phyloP scores from a whole-genome alignment of 2,797 vertebrate genomes.

The Acanthurus leucopareius region DNA sequence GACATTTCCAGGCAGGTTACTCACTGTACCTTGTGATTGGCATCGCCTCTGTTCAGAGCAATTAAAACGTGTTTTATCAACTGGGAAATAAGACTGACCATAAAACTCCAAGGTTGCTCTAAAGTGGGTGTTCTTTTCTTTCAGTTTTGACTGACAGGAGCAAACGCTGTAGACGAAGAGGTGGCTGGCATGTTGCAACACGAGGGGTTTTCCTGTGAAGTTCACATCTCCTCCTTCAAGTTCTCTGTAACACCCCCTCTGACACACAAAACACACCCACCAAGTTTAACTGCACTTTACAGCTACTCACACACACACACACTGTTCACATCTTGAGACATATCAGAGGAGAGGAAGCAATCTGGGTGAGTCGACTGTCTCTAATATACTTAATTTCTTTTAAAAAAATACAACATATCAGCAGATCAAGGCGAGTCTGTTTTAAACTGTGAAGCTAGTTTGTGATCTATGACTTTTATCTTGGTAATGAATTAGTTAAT shows the following conservation, averaged over 20 bases:
- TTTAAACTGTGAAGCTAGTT: slow-evolving; percentile 1
- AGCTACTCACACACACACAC: not conserved
- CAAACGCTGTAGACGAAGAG: fast-evolving
- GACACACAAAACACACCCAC: not conserved
- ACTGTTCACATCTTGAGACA: not conserved
- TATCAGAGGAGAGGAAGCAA: not conserved
- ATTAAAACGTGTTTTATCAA: not conserved
- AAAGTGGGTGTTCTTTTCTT: not conserved
- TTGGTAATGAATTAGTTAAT: not conserved
- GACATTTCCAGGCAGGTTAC: not conserved
- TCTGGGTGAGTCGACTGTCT: slow-evolving; percentile 21
- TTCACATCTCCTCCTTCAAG: not conserved
- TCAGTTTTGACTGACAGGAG: not conserved
- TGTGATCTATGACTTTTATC: not conserved
- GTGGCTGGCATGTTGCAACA: not conserved
- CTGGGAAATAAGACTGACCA: not conserved
- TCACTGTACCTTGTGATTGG: not conserved
- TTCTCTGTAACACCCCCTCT: not conserved
- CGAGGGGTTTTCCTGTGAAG: not conserved
- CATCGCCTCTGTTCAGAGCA: too few relatives aligned
- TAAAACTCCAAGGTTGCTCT: slow-evolving; percentile 5
- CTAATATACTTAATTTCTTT: not conserved
- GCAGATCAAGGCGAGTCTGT: not conserved
- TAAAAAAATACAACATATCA: too few relatives aligned
- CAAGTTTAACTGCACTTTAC: not conserved